These are phyloP conservation scores for Actinopyga echinites DNA, from an alignment of 53 echinoderm and acorn worm genomes.

Conservation along the genomic window DNA sequence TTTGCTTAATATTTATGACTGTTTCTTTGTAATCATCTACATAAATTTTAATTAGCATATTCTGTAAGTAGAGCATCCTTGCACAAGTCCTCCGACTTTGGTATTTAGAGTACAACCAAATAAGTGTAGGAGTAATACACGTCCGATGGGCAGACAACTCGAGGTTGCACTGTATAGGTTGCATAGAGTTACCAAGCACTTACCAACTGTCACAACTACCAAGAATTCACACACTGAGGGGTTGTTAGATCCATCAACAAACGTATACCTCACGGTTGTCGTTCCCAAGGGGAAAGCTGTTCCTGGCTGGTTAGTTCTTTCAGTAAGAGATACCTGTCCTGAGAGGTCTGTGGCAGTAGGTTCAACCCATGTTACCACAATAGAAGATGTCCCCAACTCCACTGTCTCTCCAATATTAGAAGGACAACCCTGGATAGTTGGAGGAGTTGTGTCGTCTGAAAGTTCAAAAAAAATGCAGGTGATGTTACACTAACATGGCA, in stretches of 20 bases:
- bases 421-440: slow-evolving; percentile 9
- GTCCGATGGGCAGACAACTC: too few relatives aligned
- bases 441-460: slow-evolving; percentile 47
- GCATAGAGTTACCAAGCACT: too few relatives aligned
- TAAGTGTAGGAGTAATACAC: too few relatives aligned
- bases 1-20: too few relatives aligned
- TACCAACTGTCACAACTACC: slow-evolving; percentile 60
- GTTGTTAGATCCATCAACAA: slow-evolving; percentile 53
- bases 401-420: slow-evolving; percentile 1
- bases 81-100: too few relatives aligned
- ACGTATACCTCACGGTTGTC: slow-evolving; percentile 48
- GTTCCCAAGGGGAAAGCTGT: slow-evolving; percentile 57
- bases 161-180: too few relatives aligned
- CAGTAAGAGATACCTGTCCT: slow-evolving; percentile 42
- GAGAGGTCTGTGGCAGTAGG: slow-evolving; percentile 70
- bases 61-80: too few relatives aligned
- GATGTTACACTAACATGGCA: too few relatives aligned
- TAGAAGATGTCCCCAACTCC: slow-evolving; percentile 32
- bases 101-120: too few relatives aligned
- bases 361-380: slow-evolving; percentile 43
- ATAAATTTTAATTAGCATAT: too few relatives aligned
- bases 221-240: slow-evolving; percentile 48
- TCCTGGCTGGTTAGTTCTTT: slow-evolving; percentile 38
- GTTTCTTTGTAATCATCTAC: too few relatives aligned
- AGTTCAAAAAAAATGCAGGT: background rate